Conservation (phyloP, 2,113 vertebrate genomes). For the Pedetes capensis region DNA sequence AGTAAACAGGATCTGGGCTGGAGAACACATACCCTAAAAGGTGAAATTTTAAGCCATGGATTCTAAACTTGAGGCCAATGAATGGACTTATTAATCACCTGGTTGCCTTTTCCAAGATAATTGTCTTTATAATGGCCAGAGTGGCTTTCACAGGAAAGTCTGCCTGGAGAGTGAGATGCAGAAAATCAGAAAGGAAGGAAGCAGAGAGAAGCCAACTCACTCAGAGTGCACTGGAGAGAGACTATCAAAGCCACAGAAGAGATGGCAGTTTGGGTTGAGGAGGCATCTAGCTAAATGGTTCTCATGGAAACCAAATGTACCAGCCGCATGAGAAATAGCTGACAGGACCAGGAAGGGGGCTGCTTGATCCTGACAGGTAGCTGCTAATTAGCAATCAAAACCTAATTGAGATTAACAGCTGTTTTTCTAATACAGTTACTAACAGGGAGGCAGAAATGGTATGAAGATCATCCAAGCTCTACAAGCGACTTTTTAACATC, state of each 20-base stretch:
- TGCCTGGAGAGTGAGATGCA: background rate
- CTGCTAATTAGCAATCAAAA: slow-evolving; percentile 83
- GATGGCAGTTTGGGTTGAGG: slow-evolving; percentile 30
- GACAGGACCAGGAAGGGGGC: slow-evolving; percentile 62
- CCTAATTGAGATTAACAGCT: slow-evolving; percentile 83
- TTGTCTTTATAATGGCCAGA: background rate
- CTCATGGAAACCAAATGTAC: slow-evolving; percentile 82
- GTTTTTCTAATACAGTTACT: slow-evolving; percentile 73
- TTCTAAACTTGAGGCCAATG: background rate
- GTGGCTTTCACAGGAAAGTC: background rate
- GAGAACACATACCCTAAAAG: background rate
- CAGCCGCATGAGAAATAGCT: slow-evolving; percentile 76
- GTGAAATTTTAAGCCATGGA: background rate
- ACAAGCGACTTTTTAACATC: slow-evolving; percentile 60
- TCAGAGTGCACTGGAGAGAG: background rate
- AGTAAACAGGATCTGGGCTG: background rate
- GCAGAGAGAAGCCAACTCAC: background rate
- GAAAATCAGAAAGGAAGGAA: background rate
- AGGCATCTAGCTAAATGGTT: slow-evolving; percentile 71
- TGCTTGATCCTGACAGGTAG: slow-evolving; percentile 79
- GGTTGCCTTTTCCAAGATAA: background rate
- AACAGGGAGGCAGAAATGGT: slow-evolving; percentile 61
- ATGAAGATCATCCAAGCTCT: slow-evolving; percentile 68
- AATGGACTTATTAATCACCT: background rate
- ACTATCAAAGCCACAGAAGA: slow-evolving; percentile 42